Conservation (phyloP, 2,113 vertebrate species). For the Gyps fulvus region DNA sequence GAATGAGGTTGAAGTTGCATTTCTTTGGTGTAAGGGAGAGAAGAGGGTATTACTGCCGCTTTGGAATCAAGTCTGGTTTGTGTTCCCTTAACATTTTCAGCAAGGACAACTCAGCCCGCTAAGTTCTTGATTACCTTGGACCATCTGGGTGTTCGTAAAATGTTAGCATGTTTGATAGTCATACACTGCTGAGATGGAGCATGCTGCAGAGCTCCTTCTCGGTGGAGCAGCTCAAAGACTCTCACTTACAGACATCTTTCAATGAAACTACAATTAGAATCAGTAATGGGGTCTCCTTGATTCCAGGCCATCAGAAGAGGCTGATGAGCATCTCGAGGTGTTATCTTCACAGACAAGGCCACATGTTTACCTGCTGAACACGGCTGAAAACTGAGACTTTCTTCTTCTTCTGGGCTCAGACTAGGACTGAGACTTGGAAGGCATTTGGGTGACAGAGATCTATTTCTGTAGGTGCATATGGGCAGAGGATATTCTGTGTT, state of each 20-base stretch:
- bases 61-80: not conserved
- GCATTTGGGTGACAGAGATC: not conserved
- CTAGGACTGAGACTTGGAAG: not conserved
- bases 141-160: not conserved
- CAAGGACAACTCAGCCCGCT: not conserved
- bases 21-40: not conserved
- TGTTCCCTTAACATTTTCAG: not conserved
- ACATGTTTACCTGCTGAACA: not conserved
- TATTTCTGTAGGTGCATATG: rapidly evolving
- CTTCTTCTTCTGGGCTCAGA: not conserved
- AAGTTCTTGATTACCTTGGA: not conserved
- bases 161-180: not conserved
- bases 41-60: not conserved
- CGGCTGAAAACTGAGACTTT: not conserved
- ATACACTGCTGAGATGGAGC: rapidly evolving
- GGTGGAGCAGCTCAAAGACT: not conserved
- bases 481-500: not conserved
- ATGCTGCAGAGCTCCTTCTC: not conserved
- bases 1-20: not conserved
- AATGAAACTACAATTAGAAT: not conserved
- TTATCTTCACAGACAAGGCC: not conserved
- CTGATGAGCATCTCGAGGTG: not conserved
- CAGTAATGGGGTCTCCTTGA: not conserved
- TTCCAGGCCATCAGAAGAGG: not conserved
- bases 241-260: not conserved